Percentiles rank a stretch among this genome's conserved stretches.
Evolutionary conservation across 2,113 vertebrate species (phyloP).

Genomic region (Axis porcinus): DNA sequence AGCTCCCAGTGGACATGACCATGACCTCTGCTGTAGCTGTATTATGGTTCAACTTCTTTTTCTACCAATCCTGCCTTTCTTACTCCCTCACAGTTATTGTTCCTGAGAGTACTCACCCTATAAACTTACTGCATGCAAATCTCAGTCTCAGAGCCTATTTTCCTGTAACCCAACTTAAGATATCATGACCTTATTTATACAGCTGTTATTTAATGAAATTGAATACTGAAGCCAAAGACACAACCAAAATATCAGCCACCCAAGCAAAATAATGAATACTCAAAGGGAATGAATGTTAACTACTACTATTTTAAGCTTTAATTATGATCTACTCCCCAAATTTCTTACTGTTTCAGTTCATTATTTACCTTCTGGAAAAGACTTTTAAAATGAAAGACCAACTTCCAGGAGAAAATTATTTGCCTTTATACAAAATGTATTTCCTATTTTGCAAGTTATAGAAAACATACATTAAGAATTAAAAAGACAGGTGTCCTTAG

Average conservation of each 20-base stretch:
- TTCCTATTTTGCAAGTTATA: neutral
- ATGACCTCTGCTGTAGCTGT: rapidly evolving
- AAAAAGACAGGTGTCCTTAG: neutral
- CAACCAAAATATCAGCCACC: neutral
- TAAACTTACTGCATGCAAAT: neutral
- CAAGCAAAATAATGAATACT: neutral
- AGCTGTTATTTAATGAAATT: neutral
- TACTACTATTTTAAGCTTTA: neutral
- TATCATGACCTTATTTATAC: neutral
- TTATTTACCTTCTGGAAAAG: constrained; percentile 8
- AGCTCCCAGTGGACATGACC: neutral
- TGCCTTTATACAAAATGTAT: neutral
- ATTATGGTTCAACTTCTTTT: neutral
- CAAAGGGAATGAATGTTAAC: neutral
- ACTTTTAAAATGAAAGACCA: neutral
- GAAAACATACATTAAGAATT: neutral
- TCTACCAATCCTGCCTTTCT: no score
- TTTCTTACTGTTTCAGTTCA: neutral
- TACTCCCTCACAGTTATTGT: neutral
- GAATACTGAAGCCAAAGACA: neutral
- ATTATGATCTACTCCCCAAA: neutral
- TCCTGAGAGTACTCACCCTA: neutral
- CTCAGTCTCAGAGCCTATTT: neutral
- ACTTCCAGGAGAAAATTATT: neutral
- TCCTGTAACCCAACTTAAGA: neutral